Percentiles rank a stretch among this genome's conserved stretches.
phyloP scores from a whole-genome alignment of 2,888 invertebrate genomes.

The Polydrusus tereticollis region DNA sequence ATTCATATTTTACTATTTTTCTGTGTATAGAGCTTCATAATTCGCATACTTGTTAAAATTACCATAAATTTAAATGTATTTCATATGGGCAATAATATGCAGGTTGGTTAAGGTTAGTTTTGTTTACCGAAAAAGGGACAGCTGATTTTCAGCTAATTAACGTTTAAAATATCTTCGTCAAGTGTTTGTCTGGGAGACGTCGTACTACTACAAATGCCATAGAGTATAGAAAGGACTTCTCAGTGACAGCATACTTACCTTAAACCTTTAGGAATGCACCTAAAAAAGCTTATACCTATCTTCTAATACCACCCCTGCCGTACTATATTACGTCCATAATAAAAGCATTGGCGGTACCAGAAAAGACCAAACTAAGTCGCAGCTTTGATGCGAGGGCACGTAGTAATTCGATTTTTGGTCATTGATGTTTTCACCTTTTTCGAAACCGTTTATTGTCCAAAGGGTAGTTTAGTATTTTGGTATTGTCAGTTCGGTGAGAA shows the following conservation, averaged over 20 bases:
- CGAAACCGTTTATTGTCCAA: conserved; percentile 36
- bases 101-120: background rate
- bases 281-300: conserved; percentile 31
- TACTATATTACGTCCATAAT: conserved; percentile 14
- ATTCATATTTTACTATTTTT: background rate
- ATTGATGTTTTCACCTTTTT: conserved; percentile 35
- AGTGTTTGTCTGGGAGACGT: background rate
- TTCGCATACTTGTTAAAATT: background rate
- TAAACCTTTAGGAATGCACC: conserved; percentile 11
- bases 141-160: background rate
- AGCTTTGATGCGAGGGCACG: conserved; percentile 24
- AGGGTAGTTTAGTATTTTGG: conserved; percentile 31
- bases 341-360: conserved; percentile 35
- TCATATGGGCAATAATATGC: background rate
- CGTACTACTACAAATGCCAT: background rate
- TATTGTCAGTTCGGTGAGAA: conserved; percentile 35
- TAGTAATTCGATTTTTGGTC: conserved; percentile 15
- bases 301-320: conserved; percentile 14
- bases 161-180: background rate
- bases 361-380: conserved; percentile 30
- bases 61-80: background rate
- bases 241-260: background rate
- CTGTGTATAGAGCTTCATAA: background rate
- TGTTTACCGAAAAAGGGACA: background rate
- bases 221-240: background rate